Evolutionary conservation across 2,888 invertebrate genomes (phyloP).

Genomic region (Troglohyphantes excavatus): DNA sequence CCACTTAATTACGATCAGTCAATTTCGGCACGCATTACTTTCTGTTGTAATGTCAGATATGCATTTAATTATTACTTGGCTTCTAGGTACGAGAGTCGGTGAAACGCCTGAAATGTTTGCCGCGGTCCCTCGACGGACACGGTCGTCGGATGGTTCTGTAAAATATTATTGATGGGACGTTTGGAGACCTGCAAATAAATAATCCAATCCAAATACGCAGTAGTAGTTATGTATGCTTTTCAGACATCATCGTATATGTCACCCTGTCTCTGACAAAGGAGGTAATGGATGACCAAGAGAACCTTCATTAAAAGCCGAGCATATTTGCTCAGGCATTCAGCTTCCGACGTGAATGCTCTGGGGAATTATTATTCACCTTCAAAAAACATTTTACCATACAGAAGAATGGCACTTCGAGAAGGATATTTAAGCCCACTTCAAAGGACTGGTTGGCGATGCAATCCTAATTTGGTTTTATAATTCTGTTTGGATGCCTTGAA

Average conservation of each 20-base stretch:
- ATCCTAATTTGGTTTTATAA: no score
- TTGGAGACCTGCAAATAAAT: constrained; percentile 29
- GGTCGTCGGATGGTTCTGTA: not conserved
- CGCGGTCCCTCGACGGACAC: not conserved
- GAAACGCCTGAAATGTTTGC: constrained; percentile 13
- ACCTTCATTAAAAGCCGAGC: constrained; percentile 17
- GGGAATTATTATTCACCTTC: not conserved
- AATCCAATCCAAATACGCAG: constrained; percentile 9
- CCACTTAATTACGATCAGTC: constrained; percentile 59
- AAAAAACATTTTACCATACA: not conserved
- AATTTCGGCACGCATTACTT: constrained; percentile 28
- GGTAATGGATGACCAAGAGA: constrained; percentile 18
- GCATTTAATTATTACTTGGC: constrained; percentile 23
- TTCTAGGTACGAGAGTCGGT: constrained; percentile 2
- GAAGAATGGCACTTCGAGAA: not conserved
- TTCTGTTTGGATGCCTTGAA: no score
- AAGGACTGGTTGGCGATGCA: no score
- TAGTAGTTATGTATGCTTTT: not conserved
- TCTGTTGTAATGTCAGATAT: constrained; percentile 32
- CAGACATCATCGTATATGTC: constrained; percentile 19
- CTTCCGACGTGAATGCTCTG: not conserved
- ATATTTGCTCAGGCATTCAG: constrained; percentile 32
- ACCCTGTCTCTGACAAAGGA: not conserved
- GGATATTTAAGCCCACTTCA: no score
- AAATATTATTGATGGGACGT: constrained; percentile 46